Base-by-base conservation (phyloP, 53 echinoderm and acorn worm species). In the Stichopus horrens region DNA sequence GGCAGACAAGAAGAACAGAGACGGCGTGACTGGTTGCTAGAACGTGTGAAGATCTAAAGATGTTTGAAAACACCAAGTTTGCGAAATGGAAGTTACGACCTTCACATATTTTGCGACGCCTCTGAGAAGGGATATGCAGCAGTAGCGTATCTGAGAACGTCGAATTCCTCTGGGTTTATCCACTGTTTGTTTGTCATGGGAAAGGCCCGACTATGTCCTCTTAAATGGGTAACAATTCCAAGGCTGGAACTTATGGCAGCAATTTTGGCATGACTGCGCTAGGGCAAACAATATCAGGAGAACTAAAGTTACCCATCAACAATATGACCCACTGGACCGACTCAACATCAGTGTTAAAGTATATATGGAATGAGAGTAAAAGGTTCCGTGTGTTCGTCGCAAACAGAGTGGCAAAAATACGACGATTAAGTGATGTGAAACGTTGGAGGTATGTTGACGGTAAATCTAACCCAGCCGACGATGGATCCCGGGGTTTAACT, bases 191-290 rank as follows among this genome's bases (percentile, higher is more conserved):
- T 91, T 66, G 74, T 93, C 57, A 79, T 93, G 81, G 93, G 89
- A 5, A 91, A 89, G 83, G 80, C 87, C 4, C 57, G 93, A 56
- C 75, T 93, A 11, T 86, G 89, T 83, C 93, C 93, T 55, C 5
- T 91, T 52, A 91, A 93, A 19, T 9, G 8, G 10, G 75, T 91
- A 54, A 88, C 88, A 13, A 83, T 93, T 66, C 93, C 93, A 4
- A 73, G 93, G 19, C 82, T 91, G 18, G 94, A 94, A 65, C 65
- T 94, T 58, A 76, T 57, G n/a, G 89, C 94, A 37, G 94, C 94
- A 53, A 90, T 92, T 4, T 55, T 90, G 54, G 90, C 87, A 1
- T 22, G 54, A 57, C 10, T 23, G 63, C 8, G 58, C 16, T 92
- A 4, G 63, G 54, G 53, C 58, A 58, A 53, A 52, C 53, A 8